Base-by-base conservation (phyloP, 30 jellyfish, hydroid and myxozoan genomes). In the Aurelia aurita complex sp. Pacific region DNA sequence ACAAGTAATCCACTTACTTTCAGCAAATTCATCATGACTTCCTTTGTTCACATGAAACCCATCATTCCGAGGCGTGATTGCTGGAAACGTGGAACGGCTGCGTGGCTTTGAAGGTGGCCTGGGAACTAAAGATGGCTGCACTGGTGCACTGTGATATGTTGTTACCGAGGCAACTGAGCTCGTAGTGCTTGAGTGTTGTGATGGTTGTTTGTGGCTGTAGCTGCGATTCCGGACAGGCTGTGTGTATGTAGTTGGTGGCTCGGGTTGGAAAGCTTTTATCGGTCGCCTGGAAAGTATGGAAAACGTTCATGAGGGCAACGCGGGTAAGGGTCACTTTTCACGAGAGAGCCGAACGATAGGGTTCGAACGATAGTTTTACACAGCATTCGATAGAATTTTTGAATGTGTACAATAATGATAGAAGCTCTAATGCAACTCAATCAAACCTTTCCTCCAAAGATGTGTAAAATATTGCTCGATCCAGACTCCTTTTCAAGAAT, bases 61-160 rank as follows among this genome's bases (percentile, higher is more conserved):
- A 23, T 84, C 93, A 35, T 65, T 66, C 0, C 87, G 82, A 19
- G 81, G 82, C 10, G 68, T 33, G 69, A 84, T 84, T 23, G 93
- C 82, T 5, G 93, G 93, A 51, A 84, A 84, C 33, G 87, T 40
- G 1, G 93, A 84, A 42, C 85, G 93, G 62, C 85, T 73, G 64
- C 93, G 93, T 2, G 84, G 87, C 76, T 73, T 84, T 10, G 93
- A 73, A 3, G 93, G 93, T 4, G 93, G 93, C 64, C 79, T 84
- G 52, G 93, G 93, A 17, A 64, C 87, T 36, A 73, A 63, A 17
- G 93, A 84, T 3, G 93, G 93, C 82, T 84, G 87, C 85, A 76
- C 89, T 19, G 95, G 95, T n/a, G 95, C 95, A 76, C 95, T 86
- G 75, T 86, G 95, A 57, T 68, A 64, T 3, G 95, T 75, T 57